These are phyloP conservation scores for Dryobotodes eremita DNA, from an alignment of 2,888 invertebrate genomes.

Conservation along the genomic window DNA sequence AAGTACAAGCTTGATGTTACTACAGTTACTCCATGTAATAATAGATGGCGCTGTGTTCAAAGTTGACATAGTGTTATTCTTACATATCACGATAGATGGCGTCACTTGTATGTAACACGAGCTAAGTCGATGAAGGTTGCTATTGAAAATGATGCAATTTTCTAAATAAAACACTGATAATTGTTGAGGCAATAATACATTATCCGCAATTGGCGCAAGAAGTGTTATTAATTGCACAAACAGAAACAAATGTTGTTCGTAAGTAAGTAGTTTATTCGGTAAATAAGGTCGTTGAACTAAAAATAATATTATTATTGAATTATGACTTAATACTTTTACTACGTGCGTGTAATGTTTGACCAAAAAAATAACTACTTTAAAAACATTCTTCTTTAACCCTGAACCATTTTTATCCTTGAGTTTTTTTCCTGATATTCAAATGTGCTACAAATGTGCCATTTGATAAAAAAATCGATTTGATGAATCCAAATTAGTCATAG, in stretches of 20 bases:
- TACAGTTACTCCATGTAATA: background rate
- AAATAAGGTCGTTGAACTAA: slow-evolving; percentile 37
- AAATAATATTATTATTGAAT: background rate
- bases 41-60: slow-evolving; percentile 61
- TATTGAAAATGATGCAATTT: slow-evolving; percentile 60
- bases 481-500: no score
- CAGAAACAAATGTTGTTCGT: slow-evolving; percentile 19
- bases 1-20: background rate
- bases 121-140: slow-evolving; percentile 38
- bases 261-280: background rate
- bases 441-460: no score
- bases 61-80: background rate
- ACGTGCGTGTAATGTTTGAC: no score
- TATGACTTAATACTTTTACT: background rate
- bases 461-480: no score
- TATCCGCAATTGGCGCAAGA: slow-evolving; percentile 9
- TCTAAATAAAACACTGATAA: slow-evolving; percentile 39
- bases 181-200: slow-evolving; percentile 40
- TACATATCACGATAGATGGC: slow-evolving; percentile 44
- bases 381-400: background rate
- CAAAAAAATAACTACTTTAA: background rate
- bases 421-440: background rate
- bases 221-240: slow-evolving; percentile 28
- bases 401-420: background rate
- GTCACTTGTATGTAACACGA: slow-evolving; percentile 17